Evolutionary conservation across 2,797 vertebrate genomes (phyloP).

Genomic region (Cyclura pinguis): DNA sequence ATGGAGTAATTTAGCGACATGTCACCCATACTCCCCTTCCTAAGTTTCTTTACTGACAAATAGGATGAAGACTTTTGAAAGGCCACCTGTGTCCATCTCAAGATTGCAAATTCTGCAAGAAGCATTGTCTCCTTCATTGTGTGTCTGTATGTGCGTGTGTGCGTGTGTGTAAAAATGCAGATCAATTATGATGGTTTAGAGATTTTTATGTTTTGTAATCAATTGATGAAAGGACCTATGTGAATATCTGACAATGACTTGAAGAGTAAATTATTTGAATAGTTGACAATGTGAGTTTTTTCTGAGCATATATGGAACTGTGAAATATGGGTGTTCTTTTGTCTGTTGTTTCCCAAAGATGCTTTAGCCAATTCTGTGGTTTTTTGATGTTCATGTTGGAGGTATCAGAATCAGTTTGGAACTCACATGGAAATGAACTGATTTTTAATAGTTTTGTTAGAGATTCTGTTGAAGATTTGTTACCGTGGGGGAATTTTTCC

Average conservation of each 20-base stretch:
- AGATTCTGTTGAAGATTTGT: not conserved
- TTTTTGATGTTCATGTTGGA: not conserved
- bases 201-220: not conserved
- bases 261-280: not conserved
- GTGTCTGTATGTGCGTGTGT: not conserved
- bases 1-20: not conserved
- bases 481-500: not conserved
- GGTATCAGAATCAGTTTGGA: not conserved
- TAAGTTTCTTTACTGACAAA: not conserved
- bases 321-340: not conserved
- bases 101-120: not conserved
- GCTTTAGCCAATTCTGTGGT: not conserved
- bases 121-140: not conserved
- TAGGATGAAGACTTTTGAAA: not conserved
- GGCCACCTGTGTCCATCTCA: not conserved
- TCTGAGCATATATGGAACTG: not conserved
- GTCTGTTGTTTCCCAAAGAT: not conserved
- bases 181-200: not conserved
- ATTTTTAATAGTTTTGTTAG: not conserved
- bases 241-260: not conserved
- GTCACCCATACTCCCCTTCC: not conserved
- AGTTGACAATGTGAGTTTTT: not conserved
- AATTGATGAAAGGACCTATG: not conserved
- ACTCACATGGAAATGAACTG: not conserved
- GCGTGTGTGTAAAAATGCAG: not conserved